Evolutionary conservation across 2,888 invertebrate genomes (phyloP).

Genomic region (Scaeva pyrastri): DNA sequence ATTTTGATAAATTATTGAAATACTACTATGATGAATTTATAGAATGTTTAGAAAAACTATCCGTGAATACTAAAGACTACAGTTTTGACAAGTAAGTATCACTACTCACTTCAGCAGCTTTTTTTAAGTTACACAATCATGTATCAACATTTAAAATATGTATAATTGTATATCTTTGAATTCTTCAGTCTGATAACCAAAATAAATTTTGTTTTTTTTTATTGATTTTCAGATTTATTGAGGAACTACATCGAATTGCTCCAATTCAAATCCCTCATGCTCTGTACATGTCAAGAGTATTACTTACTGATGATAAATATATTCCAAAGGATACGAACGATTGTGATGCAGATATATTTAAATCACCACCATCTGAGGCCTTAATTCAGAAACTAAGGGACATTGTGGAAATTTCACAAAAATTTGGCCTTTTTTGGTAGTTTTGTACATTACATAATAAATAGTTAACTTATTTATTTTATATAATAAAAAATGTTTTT

Average conservation of each 20-base stretch:
- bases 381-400: constrained; percentile 47
- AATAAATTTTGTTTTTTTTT: no score
- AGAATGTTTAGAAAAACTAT: constrained; percentile 81
- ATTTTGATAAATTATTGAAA: constrained; percentile 84
- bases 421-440: constrained; percentile 78
- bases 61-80: background rate
- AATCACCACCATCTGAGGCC: background rate
- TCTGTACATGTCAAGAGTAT: constrained; percentile 84
- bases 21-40: constrained; percentile 85
- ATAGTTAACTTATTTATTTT: background rate
- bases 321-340: constrained; percentile 81
- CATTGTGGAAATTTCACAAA: constrained; percentile 78
- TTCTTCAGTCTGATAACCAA: no score
- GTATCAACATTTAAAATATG: no score
- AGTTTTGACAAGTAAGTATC: constrained; percentile 6
- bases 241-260: constrained; percentile 84
- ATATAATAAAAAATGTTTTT: background rate
- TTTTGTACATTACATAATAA: background rate
- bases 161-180: no score
- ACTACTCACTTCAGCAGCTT: no score
- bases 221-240: constrained; percentile 78
- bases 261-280: constrained; percentile 84
- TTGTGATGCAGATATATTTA: constrained; percentile 3
- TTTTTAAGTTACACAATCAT: no score
- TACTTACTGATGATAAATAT: constrained; percentile 84